phyloP scores from a whole-genome alignment of 2,797 vertebrate species.

The Synaphobranchus kaupii region DNA sequence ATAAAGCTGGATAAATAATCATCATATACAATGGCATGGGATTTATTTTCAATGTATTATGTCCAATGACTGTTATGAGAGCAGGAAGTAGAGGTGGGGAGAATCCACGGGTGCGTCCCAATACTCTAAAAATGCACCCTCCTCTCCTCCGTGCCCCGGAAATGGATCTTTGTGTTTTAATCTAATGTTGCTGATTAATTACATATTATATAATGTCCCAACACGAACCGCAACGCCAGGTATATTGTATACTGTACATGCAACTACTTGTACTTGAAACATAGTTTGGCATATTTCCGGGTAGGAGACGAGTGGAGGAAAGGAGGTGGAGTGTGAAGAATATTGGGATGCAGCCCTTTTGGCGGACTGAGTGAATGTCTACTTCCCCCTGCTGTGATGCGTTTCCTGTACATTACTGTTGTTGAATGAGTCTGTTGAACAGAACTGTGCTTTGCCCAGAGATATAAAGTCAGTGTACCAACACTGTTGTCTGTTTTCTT shows the following conservation, averaged over 20 bases:
- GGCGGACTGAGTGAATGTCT: slow-evolving; percentile 50
- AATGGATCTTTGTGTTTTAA: too few species aligned
- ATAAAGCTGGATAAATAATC: slow-evolving; percentile 33
- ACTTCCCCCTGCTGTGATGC: slow-evolving; percentile 39
- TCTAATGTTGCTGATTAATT: too few species aligned
- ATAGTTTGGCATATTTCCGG: too few species aligned
- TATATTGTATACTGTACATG: too few species aligned
- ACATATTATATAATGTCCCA: too few species aligned
- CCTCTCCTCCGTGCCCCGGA: too few species aligned
- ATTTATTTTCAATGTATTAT: slow-evolving; percentile 38
- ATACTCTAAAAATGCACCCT: too few species aligned
- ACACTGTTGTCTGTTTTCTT: not conserved
- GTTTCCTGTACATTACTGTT: slow-evolving; percentile 51
- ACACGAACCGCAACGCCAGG: too few species aligned
- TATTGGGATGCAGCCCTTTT: not conserved
- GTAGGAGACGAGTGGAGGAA: too few species aligned
- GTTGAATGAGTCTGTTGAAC: slow-evolving; percentile 50
- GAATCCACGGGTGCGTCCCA: not conserved
- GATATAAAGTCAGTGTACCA: slow-evolving; percentile 66
- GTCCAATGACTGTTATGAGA: slow-evolving; percentile 50
- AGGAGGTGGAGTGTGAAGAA: too few species aligned
- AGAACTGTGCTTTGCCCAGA: slow-evolving; percentile 60
- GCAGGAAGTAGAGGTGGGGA: slow-evolving; percentile 47
- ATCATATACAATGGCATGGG: slow-evolving; percentile 45
- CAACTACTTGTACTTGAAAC: too few species aligned